Evolutionary conservation across 2,113 vertebrate species (phyloP).

Genomic region (Notiomystis cincta): DNA sequence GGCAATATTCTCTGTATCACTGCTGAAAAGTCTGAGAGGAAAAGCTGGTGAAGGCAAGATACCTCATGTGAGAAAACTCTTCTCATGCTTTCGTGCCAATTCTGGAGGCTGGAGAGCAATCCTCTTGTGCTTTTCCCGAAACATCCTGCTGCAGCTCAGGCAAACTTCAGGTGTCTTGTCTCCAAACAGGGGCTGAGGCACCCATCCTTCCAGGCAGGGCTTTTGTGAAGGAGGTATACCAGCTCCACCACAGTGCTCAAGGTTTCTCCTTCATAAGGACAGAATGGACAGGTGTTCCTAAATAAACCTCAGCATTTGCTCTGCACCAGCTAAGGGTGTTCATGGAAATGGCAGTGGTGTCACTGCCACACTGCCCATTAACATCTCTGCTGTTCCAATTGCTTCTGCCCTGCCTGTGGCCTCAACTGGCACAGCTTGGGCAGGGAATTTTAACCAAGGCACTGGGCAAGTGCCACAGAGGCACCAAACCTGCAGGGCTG

Average conservation of each 20-base stretch:
- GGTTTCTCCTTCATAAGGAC: not conserved
- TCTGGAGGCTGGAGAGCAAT: not conserved
- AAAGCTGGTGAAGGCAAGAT: constrained; percentile 24
- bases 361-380: not conserved
- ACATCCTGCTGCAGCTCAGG: not conserved
- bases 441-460: not conserved
- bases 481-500: not conserved
- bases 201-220: not conserved
- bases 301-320: not conserved
- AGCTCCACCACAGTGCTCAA: not conserved
- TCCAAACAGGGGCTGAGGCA: not conserved
- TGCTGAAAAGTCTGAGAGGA: constrained; percentile 5
- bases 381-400: not conserved
- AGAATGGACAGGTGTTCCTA: not conserved
- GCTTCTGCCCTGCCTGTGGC: not conserved
- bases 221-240: not conserved
- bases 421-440: not conserved
- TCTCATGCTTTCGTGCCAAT: not conserved
- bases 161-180: not conserved
- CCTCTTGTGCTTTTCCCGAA: not conserved
- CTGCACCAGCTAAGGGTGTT: not conserved
- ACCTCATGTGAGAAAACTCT: not conserved
- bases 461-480: not conserved
- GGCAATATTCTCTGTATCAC: not conserved
- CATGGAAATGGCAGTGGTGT: not conserved